Conservation (phyloP, 2,797 vertebrate genomes). For the Hippoglossus hippoglossus region DNA sequence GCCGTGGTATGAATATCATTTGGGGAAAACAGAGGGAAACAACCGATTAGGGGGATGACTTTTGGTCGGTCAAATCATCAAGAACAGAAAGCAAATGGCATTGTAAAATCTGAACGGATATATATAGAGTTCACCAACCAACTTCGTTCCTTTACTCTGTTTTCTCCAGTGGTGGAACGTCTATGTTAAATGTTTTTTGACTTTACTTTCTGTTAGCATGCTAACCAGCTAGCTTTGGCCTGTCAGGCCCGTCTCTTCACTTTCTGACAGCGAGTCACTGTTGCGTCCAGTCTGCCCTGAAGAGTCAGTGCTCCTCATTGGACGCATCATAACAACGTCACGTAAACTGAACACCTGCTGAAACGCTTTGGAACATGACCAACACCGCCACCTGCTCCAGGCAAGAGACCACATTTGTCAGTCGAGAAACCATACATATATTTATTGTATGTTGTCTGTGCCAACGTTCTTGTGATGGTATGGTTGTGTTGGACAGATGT, state of each 20-base stretch:
- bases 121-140: background rate
- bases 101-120: background rate
- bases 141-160: background rate
- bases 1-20: background rate
- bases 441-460: background rate
- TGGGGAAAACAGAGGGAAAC: background rate
- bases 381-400: background rate
- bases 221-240: background rate
- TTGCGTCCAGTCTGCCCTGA: background rate
- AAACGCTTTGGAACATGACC: background rate
- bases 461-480: background rate
- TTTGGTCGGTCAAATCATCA: background rate
- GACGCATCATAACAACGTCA: too few relatives aligned
- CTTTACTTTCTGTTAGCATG: background rate
- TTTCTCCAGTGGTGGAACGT: background rate
- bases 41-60: background rate
- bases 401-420: background rate
- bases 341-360: background rate
- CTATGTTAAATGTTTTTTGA: too few relatives aligned
- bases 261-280: background rate
- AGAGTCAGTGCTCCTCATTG: background rate
- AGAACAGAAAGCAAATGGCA: background rate
- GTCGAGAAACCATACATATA: background rate
- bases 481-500: background rate
- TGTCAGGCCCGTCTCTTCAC: background rate